A percentile compares a stretch with the other conserved stretches of the same genome.
These are phyloP conservation scores for Plotosus lineatus DNA, from an alignment of 2,113 vertebrate species.

Conservation along the genomic window DNA sequence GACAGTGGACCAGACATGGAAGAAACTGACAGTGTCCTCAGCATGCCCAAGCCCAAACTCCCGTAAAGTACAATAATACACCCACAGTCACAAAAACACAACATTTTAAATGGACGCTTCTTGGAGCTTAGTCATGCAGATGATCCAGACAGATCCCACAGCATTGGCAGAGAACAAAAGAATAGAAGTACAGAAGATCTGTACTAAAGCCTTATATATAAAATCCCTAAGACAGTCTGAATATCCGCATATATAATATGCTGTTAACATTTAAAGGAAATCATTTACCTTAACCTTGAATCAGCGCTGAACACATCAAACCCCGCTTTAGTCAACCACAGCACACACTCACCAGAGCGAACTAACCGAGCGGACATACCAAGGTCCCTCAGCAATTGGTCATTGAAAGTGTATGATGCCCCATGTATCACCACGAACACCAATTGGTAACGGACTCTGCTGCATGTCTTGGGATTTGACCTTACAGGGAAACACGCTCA, in stretches of 20 bases:
- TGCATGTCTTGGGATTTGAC: too few relatives aligned
- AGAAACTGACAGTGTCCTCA: constrained; percentile 90
- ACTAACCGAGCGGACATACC: too few relatives aligned
- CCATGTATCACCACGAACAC: too few relatives aligned
- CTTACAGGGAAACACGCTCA: too few relatives aligned
- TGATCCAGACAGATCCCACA: background rate
- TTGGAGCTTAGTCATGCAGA: background rate
- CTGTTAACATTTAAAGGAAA: too few relatives aligned
- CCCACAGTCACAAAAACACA: background rate
- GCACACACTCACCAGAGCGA: too few relatives aligned
- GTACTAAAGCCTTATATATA: background rate
- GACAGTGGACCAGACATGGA: constrained; percentile 94
- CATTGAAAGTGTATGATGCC: too few relatives aligned
- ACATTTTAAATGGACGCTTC: background rate
- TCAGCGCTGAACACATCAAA: too few relatives aligned
- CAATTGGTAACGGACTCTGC: too few relatives aligned
- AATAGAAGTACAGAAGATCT: background rate
- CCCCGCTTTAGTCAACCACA: too few relatives aligned
- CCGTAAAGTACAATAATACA: constrained; percentile 65
- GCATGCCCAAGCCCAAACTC: constrained; percentile 89
- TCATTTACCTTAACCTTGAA: too few relatives aligned
- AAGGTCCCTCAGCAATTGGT: too few relatives aligned
- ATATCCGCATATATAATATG: background rate
- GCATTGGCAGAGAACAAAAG: constrained; percentile 3
- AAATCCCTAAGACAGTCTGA: background rate